Conservation (phyloP, 2,113 vertebrate species). For the Lasiurus cinereus region DNA sequence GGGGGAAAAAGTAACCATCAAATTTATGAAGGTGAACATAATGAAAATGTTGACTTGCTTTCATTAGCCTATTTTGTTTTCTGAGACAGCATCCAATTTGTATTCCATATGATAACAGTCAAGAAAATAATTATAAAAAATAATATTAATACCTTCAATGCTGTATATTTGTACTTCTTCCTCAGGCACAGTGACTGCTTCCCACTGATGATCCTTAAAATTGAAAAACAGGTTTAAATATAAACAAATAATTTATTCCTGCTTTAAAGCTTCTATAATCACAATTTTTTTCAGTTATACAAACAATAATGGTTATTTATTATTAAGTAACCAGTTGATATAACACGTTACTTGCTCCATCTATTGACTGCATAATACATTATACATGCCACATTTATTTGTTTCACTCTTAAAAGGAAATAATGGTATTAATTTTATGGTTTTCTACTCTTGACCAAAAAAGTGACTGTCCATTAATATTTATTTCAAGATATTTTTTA, state of each 20-base stretch:
- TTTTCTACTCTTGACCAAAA: constrained; percentile 27
- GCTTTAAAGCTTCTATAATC: constrained; percentile 9
- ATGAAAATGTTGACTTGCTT: neutral
- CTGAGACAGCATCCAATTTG: neutral
- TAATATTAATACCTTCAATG: constrained; percentile 90
- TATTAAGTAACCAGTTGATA: neutral
- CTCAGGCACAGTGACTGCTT: constrained; percentile 93
- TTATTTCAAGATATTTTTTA: neutral
- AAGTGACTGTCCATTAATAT: neutral
- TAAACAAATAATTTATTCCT: constrained; percentile 39
- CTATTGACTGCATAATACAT: neutral
- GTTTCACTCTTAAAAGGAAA: neutral
- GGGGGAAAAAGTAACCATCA: neutral
- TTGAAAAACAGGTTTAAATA: constrained; percentile 70
- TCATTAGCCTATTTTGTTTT: neutral
- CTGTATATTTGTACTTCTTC: constrained; percentile 92
- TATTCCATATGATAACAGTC: neutral
- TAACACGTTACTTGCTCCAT: neutral
- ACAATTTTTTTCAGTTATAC: constrained; percentile 35
- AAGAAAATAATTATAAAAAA: neutral
- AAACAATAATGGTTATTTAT: neutral
- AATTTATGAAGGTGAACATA: neutral
- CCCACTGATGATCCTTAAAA: constrained; percentile 94
- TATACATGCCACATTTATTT: neutral
- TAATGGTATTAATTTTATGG: neutral